Percentiles rank a stretch among this genome's conserved stretches.
Conservation (phyloP, 2,797 vertebrate genomes). For the Rhinophrynus dorsalis region DNA sequence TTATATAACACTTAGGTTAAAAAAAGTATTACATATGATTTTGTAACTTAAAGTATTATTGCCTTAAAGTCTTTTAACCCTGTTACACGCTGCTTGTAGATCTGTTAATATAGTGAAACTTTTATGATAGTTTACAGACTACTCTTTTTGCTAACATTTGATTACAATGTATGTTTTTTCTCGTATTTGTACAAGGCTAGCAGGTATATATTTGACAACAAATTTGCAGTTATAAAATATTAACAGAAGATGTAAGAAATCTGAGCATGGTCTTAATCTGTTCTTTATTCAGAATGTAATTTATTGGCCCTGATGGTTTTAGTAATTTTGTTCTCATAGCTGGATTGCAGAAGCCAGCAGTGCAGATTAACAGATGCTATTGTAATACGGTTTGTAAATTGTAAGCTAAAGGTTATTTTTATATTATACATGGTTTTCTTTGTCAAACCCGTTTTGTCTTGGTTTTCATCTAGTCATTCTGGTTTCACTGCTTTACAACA, state of each 20-base stretch:
- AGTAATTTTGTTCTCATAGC: constrained; percentile 77
- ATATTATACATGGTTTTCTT: constrained; percentile 82
- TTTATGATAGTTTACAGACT: constrained; percentile 83
- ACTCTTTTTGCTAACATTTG: constrained; percentile 79
- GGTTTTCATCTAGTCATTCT: constrained; percentile 63
- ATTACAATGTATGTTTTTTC: constrained; percentile 87
- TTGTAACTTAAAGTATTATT: constrained; percentile 78
- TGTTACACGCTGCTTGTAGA: constrained; percentile 82
- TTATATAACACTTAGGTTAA: constrained; percentile 72
- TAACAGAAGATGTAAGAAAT: constrained; percentile 99
- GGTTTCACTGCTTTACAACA: background rate
- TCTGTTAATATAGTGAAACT: constrained; percentile 79
- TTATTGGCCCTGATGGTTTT: constrained; percentile 91
- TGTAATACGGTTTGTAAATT: constrained; percentile 98
- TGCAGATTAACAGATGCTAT: constrained; percentile 83
- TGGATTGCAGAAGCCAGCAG: constrained; percentile 73
- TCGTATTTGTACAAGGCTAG: constrained; percentile 93
- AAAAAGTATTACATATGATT: constrained; percentile 79
- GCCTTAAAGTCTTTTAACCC: constrained; percentile 77
- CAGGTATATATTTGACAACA: constrained; percentile 92
- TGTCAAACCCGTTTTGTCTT: constrained; percentile 67
- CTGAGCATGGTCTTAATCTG: constrained; percentile 86
- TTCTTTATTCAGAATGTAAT: constrained; percentile 85
- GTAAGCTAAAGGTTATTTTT: constrained; percentile 99
- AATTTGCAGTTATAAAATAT: constrained; percentile 86